These are phyloP conservation scores for Tympanuchus pallidicinctus DNA, from an alignment of 2,113 vertebrate species.

Conservation along the genomic window DNA sequence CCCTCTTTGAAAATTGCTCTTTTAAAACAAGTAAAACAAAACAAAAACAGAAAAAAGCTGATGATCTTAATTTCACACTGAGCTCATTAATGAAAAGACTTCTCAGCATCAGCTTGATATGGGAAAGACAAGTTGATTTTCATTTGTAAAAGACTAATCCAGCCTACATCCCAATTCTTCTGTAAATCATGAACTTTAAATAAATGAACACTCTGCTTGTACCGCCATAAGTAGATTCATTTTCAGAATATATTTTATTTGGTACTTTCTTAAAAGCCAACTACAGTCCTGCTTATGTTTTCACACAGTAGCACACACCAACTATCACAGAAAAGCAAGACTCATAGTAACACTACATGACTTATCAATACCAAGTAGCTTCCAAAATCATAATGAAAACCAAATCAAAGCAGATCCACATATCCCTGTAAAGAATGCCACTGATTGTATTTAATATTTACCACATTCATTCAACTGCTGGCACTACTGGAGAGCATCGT, in stretches of 20 bases:
- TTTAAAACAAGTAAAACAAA: background rate
- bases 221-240: background rate
- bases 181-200: background rate
- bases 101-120: background rate
- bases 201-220: background rate
- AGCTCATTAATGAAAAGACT: background rate
- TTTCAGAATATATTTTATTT: background rate
- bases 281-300: background rate
- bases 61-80: background rate
- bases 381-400: background rate
- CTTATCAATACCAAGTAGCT: background rate
- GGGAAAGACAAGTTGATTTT: background rate
- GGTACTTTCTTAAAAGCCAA: background rate
- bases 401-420: background rate
- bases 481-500: background rate
- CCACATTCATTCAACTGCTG: background rate
- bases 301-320: background rate
- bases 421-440: background rate
- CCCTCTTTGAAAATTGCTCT: background rate
- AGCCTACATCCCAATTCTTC: background rate
- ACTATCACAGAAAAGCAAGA: background rate
- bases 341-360: background rate
- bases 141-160: background rate
- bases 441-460: background rate
- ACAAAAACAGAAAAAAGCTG: background rate